Evolutionary conservation across 2,113 vertebrate species (phyloP).

Genomic region (Illadopsis cleaveri): DNA sequence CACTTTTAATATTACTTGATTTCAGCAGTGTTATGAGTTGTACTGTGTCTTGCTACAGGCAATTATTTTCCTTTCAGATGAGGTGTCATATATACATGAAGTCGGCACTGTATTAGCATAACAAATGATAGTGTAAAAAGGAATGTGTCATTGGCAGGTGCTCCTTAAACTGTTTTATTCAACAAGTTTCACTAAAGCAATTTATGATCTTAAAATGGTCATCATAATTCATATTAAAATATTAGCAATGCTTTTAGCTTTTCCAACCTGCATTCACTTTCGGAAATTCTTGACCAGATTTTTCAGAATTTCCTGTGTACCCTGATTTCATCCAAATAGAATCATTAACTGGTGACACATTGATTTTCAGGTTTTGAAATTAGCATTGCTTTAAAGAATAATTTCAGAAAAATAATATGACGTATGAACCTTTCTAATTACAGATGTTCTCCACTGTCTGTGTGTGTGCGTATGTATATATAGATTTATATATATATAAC

Average conservation of each 20-base stretch:
- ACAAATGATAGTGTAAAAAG: neutral
- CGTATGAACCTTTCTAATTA: neutral
- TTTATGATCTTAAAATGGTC: neutral
- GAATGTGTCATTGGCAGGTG: neutral
- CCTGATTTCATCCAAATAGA: neutral
- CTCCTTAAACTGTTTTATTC: neutral
- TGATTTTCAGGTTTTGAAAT: neutral
- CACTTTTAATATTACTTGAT: neutral
- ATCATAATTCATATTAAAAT: neutral
- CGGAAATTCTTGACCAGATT: neutral
- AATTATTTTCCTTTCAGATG: neutral
- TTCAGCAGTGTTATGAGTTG: neutral
- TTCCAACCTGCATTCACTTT: neutral
- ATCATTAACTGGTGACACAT: neutral
- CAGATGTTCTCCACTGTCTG: neutral
- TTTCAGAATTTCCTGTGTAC: neutral
- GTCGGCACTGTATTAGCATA: neutral
- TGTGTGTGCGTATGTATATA: rapidly evolving
- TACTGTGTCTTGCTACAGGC: neutral
- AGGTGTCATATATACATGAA: neutral
- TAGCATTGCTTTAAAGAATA: neutral
- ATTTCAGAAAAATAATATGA: neutral
- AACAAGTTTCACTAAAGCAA: neutral
- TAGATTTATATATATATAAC: neutral
- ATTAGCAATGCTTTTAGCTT: neutral